Percentiles rank a stretch among this genome's conserved stretches.
Evolutionary conservation across 2,113 vertebrate genomes (phyloP).

Genomic region (Paralichthys olivaceus): DNA sequence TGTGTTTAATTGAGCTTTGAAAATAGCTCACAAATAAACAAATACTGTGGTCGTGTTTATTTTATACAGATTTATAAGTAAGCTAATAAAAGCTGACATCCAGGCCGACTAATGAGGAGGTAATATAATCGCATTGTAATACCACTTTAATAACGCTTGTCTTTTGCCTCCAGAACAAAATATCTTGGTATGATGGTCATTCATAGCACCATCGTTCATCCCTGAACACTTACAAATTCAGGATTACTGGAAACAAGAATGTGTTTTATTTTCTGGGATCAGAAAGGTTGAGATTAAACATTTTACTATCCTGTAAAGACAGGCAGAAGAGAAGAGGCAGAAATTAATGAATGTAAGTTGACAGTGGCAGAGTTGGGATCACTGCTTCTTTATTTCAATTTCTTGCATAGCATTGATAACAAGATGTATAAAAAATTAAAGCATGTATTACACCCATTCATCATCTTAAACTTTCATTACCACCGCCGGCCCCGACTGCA

Average conservation of each 20-base stretch:
- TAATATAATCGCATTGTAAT: not conserved
- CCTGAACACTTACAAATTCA: not conserved
- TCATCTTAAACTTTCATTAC: conserved; percentile 79
- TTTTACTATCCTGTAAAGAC: conserved; percentile 56
- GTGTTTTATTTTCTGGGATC: conserved; percentile 1
- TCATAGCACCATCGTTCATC: conserved; percentile 7
- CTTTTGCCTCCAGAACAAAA: not conserved
- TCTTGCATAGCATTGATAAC: conserved; percentile 76
- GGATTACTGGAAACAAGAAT: not conserved
- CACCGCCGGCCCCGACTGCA: conserved; percentile 63
- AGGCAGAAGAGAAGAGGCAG: conserved; percentile 41
- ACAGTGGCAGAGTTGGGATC: conserved; percentile 52
- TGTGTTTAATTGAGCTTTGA: conserved; percentile 3
- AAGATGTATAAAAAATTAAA: conserved; percentile 81
- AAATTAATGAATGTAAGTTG: conserved; percentile 65
- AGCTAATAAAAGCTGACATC: conserved; percentile 3
- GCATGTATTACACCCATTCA: conserved; percentile 80
- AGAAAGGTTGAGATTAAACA: conserved; percentile 31
- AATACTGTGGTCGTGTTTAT: not conserved
- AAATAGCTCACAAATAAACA: conserved; percentile 15
- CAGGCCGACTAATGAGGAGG: not conserved
- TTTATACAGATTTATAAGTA: conserved; percentile 3
- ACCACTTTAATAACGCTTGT: not conserved
- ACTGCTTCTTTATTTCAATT: conserved; percentile 72
- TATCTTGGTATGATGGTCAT: not conserved